Base-by-base conservation (phyloP, 2,888 invertebrate genomes). In the Acleris laterana region DNA sequence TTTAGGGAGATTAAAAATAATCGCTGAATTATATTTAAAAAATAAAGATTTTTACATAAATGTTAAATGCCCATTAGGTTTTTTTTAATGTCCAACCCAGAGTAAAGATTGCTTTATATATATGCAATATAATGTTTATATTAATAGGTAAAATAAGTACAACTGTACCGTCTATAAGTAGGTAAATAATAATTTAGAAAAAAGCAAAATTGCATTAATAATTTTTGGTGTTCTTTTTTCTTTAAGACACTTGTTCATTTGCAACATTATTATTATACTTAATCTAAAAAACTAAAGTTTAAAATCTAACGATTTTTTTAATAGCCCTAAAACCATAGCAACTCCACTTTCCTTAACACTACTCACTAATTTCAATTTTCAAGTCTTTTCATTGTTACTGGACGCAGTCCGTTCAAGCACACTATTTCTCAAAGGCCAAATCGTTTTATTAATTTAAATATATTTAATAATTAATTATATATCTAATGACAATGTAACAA, bases 381-480 rank as follows among this genome's bases (percentile, higher is more conserved):
- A 91, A 91, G 91, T 91, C 92, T 91, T 92, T 91, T 90, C 83
- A 77, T 80, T 84, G 77, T 74, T 74, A 74, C 76, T 83, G 91
- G 92, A 91, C 91, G 85, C 73, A 75, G 91, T 90, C 90, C 92
- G 67, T 73, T 72, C 85, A 88, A 91, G 90, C 92, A 91, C 92
- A 82, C 89, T 69, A 79, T 81, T 84, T 84, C 81, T 80, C 74
- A 85, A 91, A 90, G 91, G 90, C 90, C 89, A 89, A 89, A 88
- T 83, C 81, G 72, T 75, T 72, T 68, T 72, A 62, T 64, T 60
- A 49, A 11, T 60, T 65, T 65, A 56, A 65, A 68, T 70, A 68
- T 70, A 63, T 68, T 62, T 65, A 66, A 52, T 56, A 50, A 59
- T 64, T 62, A 63, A 50, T 59, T 56, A 17, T 58, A 61, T 16